Base-by-base conservation (phyloP, 2,113 vertebrate genomes). In the Smithornis capensis region DNA sequence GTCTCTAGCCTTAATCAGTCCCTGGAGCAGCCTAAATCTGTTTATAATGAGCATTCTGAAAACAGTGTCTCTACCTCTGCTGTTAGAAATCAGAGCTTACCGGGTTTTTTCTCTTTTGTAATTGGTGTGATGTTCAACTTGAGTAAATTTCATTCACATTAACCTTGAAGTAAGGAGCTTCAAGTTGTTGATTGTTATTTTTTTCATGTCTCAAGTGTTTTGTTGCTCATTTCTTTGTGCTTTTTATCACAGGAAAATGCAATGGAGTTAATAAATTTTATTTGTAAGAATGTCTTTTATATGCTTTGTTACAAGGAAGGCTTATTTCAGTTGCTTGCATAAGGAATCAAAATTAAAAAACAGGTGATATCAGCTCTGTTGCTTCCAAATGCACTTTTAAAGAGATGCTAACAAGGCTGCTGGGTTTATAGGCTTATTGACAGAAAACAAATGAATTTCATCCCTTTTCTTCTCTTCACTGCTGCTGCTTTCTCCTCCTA, bases 31-130 rank as follows among this genome's bases (percentile, higher is more conserved):
- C 86, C 83, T 94, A 94, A 95, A 94, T 96, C 92, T 93, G 19
- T 95, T 69, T 73, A 65, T 96, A 96, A 96, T 89, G 94, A 96
- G 93, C 23, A 27, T 94, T 95, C 81, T 91, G 89, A 84, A 93
- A 95, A 69, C 53, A 5, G 22, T 14, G 7, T 67, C 56, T 75
- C 91, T 94, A 62, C 65, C 10, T 92, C 84, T 94, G 33, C 60
- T 73, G 91, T 79, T 91, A 65, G 89, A 89, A 92, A 95, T 70
- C 28, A 31, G 68, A 79, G 56, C 69, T 73, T 89, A 76, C 74
- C 9, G 47, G 50, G 3, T 2, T 18, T 55, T 75, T 91, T 91
- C 63, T 5, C 57, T 55, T 60, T 90, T 83, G 89, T 92, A 92
- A 89, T 91, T 94, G 89, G 77, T 64, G 65, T 82, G 57, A 76